These are phyloP conservation scores for Recurvirostra avosetta DNA, from an alignment of 2,113 vertebrate genomes.

Conservation along the genomic window DNA sequence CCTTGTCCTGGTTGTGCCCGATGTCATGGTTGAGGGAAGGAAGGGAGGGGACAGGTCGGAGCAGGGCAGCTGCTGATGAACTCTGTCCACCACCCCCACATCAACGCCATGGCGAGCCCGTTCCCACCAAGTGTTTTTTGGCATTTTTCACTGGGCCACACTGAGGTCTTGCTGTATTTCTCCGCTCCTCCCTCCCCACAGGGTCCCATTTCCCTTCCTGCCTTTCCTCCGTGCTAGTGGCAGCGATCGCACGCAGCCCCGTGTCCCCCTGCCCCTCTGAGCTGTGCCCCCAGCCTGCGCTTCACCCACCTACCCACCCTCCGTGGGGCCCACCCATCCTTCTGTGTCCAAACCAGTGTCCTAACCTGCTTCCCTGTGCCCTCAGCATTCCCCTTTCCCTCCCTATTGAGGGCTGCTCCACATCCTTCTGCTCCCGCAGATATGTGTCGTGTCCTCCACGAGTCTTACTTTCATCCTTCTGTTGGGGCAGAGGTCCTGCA, in stretches of 20 bases:
- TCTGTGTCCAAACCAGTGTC: background rate
- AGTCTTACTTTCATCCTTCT: background rate
- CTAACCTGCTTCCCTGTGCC: background rate
- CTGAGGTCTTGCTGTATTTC: background rate
- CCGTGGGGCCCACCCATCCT: background rate
- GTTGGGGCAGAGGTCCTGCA: background rate
- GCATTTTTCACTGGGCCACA: background rate
- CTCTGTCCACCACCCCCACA: background rate
- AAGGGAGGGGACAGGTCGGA: background rate
- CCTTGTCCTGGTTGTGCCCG: background rate
- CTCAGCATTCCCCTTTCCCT: background rate
- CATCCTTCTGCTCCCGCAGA: background rate
- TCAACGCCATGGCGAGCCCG: background rate
- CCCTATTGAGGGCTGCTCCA: background rate
- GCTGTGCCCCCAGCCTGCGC: background rate
- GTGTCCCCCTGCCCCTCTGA: background rate
- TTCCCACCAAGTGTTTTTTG: background rate
- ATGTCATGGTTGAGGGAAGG: background rate
- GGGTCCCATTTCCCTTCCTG: background rate
- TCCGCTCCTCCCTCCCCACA: background rate
- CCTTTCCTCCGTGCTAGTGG: background rate
- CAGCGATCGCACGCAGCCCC: fast-evolving
- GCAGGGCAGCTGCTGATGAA: background rate
- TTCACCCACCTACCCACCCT: background rate
- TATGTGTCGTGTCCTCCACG: fast-evolving